phyloP scores from a whole-genome alignment of 2,797 vertebrate genomes.

The Pseudomugil tenellus region DNA sequence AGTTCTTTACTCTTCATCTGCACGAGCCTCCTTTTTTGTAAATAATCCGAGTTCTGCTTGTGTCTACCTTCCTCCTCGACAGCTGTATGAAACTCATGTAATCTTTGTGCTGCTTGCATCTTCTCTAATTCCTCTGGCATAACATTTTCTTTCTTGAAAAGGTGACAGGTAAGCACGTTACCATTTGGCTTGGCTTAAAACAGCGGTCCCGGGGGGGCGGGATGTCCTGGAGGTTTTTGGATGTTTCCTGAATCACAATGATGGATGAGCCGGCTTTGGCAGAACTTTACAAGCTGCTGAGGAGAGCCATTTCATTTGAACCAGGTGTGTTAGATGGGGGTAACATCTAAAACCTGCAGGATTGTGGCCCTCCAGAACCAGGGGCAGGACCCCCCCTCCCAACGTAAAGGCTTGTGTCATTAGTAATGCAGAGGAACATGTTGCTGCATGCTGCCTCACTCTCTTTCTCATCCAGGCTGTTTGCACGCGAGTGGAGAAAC shows the following conservation, averaged over 20 bases:
- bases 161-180: conserved; percentile 26
- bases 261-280: too few species aligned
- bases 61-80: neutral
- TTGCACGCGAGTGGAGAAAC: too few species aligned
- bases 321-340: too few species aligned
- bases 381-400: too few species aligned
- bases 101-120: neutral
- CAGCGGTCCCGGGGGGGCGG: too few species aligned
- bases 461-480: too few species aligned
- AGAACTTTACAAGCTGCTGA: too few species aligned
- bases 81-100: conserved; percentile 23
- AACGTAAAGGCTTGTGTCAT: neutral
- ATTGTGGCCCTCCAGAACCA: too few species aligned
- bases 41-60: conserved; percentile 29
- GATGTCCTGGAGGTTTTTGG: too few species aligned
- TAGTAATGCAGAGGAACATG: neutral
- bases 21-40: conserved; percentile 25
- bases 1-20: neutral
- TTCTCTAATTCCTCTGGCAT: neutral
- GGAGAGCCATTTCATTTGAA: too few species aligned
- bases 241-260: too few species aligned
- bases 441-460: neutral
- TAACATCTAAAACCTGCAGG: too few species aligned
- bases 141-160: conserved; percentile 12
- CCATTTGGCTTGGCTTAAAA: neutral